These are phyloP conservation scores for Caloenas nicobarica DNA, from an alignment of 2,113 vertebrate species.

Conservation along the genomic window DNA sequence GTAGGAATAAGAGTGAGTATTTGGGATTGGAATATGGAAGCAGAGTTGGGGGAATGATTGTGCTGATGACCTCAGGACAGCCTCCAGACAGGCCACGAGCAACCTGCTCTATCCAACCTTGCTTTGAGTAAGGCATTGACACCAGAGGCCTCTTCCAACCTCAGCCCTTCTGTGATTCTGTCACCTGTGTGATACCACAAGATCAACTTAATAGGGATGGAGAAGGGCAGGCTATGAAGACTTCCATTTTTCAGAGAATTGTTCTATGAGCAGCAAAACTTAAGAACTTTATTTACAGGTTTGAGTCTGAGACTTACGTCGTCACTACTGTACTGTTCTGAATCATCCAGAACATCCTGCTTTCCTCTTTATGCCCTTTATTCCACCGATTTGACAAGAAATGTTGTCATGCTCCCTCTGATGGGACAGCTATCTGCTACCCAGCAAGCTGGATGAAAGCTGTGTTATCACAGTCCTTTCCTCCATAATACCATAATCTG, in stretches of 20 bases:
- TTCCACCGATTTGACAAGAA: background rate
- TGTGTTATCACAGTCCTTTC: background rate
- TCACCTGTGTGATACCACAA: background rate
- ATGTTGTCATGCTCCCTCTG: background rate
- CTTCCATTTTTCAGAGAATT: background rate
- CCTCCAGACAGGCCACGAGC: background rate
- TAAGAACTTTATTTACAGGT: background rate
- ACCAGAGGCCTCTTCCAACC: background rate
- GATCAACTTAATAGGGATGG: background rate
- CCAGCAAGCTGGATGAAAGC: background rate
- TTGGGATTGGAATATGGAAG: background rate
- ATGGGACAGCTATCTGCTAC: background rate
- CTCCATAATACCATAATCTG: background rate
- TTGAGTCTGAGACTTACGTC: background rate
- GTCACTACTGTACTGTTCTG: background rate
- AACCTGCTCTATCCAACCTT: background rate
- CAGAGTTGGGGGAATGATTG: background rate
- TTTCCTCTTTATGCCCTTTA: background rate
- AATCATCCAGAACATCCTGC: background rate
- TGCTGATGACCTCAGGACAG: accelerated
- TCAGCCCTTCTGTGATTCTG: background rate
- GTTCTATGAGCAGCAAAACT: background rate
- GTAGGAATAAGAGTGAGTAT: background rate
- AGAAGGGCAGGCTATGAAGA: background rate
- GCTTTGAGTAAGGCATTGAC: background rate